Conservation (phyloP, 2,888 invertebrate genomes). For the Macrosiphum euphorbiae region DNA sequence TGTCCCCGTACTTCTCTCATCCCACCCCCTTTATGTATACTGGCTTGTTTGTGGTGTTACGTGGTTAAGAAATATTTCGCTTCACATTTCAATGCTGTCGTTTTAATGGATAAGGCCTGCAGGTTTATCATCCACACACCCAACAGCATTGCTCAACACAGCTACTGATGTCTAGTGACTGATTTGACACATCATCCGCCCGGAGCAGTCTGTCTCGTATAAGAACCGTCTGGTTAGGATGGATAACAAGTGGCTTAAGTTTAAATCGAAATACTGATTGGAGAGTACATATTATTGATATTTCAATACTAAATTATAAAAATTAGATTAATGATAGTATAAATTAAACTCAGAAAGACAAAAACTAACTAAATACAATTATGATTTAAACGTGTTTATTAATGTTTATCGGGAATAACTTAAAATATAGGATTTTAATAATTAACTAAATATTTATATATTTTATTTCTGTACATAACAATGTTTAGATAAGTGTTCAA, state of each 20-base stretch:
- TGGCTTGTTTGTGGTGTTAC: neutral
- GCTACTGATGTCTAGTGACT: neutral
- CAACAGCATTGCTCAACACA: neutral
- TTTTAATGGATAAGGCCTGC: constrained; percentile 13
- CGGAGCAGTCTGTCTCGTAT: neutral
- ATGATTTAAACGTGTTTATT: no score
- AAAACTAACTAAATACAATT: no score
- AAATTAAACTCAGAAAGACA: no score
- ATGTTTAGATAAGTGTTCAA: no score
- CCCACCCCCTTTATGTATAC: neutral
- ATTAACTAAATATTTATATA: no score
- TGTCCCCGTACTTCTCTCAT: neutral
- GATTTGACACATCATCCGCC: neutral
- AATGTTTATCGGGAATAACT: no score
- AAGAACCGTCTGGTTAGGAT: neutral
- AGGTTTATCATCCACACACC: neutral
- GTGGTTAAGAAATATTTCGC: neutral
- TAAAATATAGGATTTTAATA: no score
- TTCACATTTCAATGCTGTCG: neutral
- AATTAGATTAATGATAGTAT: neutral
- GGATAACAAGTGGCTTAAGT: neutral
- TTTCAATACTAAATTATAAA: neutral
- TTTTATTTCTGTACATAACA: no score
- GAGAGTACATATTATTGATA: neutral
- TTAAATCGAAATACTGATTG: neutral